Base-by-base conservation (phyloP, 1,140 invertebrate species). In the Formica selysi region DNA sequence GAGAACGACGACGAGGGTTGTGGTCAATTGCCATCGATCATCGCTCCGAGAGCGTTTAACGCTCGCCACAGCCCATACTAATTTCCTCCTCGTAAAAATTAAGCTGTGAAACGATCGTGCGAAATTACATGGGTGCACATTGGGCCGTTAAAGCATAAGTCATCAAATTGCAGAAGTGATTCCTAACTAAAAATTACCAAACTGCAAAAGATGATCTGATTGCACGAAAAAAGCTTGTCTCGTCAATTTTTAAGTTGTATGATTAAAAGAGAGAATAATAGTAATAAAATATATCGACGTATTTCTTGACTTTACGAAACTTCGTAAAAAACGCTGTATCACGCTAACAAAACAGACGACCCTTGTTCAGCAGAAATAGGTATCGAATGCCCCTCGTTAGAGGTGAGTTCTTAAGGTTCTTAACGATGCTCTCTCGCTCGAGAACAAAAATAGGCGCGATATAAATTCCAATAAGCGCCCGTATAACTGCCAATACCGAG, bases 401-500 rank as follows among this genome's bases (percentile, higher is more conserved):
- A 61, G 5, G 8, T 57, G 26, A 57, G 7, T 3, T 19, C 22
- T 51, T 51, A 51, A 3, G 10, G n/a, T 41, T 57, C n/a, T 38
- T 48, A 79, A 86, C 29, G 29, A 54, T 38, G 19, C 8, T 4
- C 1, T 76, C 11, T 22, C 59, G 36, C 3, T 22, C 19, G 26
- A 19, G 44, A 19, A 68, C 2, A 61, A 89, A 89, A 83, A 76
- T 57, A 59, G 6, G 0, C 44, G 22, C 11, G 73, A 80, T 73
- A 86, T 89, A 89, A 89, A 89, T 89, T 41, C 76, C 85, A 84
- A 84, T 84, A 70, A 88, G 32, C 65, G 44, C 41, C 22, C 32
- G 59, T 76, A 70, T 86, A 89, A 89, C 76, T 88, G 84, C 57
- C 78, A 29, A 83, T 68, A 29, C 41, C 11, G 76, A 81, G 36